Evolutionary conservation across 2,113 vertebrate genomes (phyloP).

Genomic region (Lycaon pictus): DNA sequence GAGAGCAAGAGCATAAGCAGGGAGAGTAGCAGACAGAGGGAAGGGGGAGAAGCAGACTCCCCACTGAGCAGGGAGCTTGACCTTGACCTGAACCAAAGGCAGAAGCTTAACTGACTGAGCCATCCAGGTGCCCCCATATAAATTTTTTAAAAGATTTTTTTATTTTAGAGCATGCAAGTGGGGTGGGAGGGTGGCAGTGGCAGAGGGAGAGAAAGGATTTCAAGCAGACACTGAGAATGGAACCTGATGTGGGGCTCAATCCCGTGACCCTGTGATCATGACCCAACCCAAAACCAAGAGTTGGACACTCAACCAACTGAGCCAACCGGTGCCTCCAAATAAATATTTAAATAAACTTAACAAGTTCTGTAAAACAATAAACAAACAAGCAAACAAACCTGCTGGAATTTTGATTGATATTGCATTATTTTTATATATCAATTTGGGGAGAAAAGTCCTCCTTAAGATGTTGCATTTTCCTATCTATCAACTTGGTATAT

Average conservation of each 20-base stretch:
- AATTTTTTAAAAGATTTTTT: neutral
- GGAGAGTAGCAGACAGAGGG: no score
- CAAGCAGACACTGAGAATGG: neutral
- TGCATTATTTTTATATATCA: neutral
- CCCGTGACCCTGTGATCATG: neutral
- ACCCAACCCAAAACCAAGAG: neutral
- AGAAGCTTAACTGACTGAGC: no score
- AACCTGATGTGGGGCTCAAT: neutral
- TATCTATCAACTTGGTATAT: neutral
- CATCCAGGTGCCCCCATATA: neutral
- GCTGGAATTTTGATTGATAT: neutral
- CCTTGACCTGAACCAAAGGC: no score
- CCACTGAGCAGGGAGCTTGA: no score
- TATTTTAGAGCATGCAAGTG: neutral
- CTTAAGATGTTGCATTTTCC: neutral
- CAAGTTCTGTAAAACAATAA: conserved; percentile 30
- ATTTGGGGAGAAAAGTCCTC: neutral
- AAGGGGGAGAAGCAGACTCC: no score
- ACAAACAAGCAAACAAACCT: neutral
- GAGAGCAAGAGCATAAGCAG: no score
- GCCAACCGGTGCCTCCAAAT: neutral
- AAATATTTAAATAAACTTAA: conserved; percentile 51
- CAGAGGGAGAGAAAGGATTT: neutral
- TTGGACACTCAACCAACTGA: neutral
- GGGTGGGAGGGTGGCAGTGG: neutral